phyloP scores from a whole-genome alignment of 2,797 vertebrate species.

The Amblyraja radiata region DNA sequence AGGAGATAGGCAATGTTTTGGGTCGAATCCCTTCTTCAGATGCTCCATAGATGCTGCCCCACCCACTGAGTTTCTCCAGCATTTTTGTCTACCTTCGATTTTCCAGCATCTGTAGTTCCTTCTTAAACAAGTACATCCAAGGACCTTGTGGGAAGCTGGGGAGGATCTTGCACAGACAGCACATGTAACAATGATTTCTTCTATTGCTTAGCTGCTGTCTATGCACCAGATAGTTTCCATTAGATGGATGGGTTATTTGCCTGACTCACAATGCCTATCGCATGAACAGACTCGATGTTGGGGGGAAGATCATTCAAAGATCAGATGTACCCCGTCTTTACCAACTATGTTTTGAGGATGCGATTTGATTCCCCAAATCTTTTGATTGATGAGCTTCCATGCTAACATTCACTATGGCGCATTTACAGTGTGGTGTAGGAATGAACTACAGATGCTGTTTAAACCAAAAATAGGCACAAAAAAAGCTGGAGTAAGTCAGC shows the following conservation, averaged over 20 bases:
- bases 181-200: background rate
- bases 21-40: too few species aligned
- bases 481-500: too few species aligned
- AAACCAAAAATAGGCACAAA: too few species aligned
- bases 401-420: background rate
- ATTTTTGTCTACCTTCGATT: too few species aligned
- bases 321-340: background rate
- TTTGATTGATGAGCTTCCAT: background rate
- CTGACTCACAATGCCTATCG: background rate
- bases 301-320: background rate
- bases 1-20: too few species aligned
- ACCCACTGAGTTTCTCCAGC: too few species aligned
- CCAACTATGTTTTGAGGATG: background rate
- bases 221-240: background rate
- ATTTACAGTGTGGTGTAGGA: background rate
- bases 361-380: background rate
- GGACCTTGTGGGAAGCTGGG: too few species aligned
- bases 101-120: too few species aligned
- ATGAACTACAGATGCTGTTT: too few species aligned
- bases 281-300: background rate
- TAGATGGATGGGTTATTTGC: background rate
- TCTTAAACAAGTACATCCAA: too few species aligned
- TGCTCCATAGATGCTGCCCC: too few species aligned
- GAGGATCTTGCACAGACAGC: background rate
- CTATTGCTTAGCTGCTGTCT: background rate